A percentile compares a stretch with the other conserved stretches of the same genome.
phyloP scores from a whole-genome alignment of 2,888 invertebrate species.

The Epicampocera succincta region DNA sequence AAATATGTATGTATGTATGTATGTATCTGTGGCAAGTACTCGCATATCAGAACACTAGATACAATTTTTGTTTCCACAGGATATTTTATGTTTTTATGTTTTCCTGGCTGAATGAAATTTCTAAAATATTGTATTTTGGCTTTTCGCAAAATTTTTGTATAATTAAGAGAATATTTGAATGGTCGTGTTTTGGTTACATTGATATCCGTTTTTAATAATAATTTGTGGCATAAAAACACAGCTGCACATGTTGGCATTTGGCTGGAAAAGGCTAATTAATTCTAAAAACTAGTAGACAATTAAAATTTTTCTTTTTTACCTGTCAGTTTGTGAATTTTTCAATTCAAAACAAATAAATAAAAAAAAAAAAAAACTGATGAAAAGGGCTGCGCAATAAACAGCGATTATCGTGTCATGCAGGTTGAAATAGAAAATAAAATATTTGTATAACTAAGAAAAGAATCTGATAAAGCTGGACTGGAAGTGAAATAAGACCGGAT shows the following conservation, averaged over 20 bases:
- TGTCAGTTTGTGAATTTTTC: not conserved
- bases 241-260: not conserved
- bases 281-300: slow-evolving; percentile 6
- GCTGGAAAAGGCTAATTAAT: slow-evolving; percentile 13
- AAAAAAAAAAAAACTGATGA: not conserved
- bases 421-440: too few relatives aligned
- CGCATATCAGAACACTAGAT: slow-evolving; percentile 3
- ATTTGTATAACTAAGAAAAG: too few relatives aligned
- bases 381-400: not conserved
- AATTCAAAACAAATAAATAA: not conserved
- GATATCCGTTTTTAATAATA: slow-evolving; percentile 43
- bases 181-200: slow-evolving; percentile 55
- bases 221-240: slow-evolving; percentile 31
- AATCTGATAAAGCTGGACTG: too few relatives aligned
- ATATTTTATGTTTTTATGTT: slow-evolving; percentile 33
- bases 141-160: slow-evolving; percentile 32
- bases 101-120: slow-evolving; percentile 59
- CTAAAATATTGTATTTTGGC: slow-evolving; percentile 6
- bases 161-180: slow-evolving; percentile 55
- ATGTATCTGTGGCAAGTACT: slow-evolving; percentile 1
- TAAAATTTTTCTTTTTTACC: not conserved
- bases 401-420: too few relatives aligned
- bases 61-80: slow-evolving; percentile 14
- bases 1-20: too few relatives aligned
- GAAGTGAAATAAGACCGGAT: too few relatives aligned